phyloP scores from a whole-genome alignment of 2,113 vertebrate species.

The Otis tarda region DNA sequence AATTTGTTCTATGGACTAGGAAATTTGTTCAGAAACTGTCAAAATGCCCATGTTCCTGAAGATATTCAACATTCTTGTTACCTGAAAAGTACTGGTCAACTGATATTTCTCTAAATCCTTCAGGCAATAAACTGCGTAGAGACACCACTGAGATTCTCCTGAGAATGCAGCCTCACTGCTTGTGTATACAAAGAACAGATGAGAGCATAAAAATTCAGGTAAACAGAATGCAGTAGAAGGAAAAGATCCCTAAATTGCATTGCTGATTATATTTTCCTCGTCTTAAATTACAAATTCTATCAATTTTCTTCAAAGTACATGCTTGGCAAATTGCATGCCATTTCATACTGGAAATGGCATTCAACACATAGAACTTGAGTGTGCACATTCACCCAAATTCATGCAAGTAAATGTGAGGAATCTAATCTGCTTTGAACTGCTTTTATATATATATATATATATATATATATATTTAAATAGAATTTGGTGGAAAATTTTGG shows the following conservation, averaged over 20 bases:
- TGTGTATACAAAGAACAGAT: not conserved
- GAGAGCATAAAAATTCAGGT: not conserved
- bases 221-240: not conserved
- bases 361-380: not conserved
- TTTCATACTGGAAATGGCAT: not conserved
- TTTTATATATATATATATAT: not conserved
- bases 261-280: not conserved
- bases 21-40: not conserved
- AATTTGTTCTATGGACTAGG: not conserved
- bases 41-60: not conserved
- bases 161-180: not conserved
- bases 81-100: not conserved
- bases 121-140: not conserved
- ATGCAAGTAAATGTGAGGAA: not conserved
- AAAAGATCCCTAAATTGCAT: not conserved
- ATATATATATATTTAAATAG: not conserved
- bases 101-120: conserved; percentile 11
- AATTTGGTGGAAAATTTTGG: not conserved
- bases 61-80: not conserved
- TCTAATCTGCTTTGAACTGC: not conserved
- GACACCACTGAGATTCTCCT: not conserved
- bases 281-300: not conserved
- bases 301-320: not conserved
- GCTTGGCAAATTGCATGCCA: not conserved
- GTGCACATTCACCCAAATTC: not conserved